A percentile compares a stretch with the other conserved stretches of the same genome.
phyloP scores from a whole-genome alignment of 1,140 invertebrate genomes.

The Aporrectodea caliginosa region DNA sequence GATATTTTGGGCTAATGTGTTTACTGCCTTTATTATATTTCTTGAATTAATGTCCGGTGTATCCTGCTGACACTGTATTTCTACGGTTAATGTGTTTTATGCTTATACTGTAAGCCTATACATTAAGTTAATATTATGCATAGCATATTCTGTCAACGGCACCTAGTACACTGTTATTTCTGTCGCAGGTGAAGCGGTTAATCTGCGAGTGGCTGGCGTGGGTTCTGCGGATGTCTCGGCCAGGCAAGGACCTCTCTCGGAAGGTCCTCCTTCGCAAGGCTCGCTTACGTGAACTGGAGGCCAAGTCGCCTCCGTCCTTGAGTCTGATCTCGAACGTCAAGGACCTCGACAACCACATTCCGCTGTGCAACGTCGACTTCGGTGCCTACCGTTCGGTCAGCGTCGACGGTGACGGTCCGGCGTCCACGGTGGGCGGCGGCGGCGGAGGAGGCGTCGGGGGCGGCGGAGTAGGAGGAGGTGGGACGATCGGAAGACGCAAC shows the following conservation, averaged over 20 bases:
- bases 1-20: no score
- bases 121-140: no score
- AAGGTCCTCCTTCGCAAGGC: conserved; percentile 82
- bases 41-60: no score
- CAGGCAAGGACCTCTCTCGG: conserved; percentile 64
- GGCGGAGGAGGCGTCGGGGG: neutral
- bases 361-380: conserved; percentile 36
- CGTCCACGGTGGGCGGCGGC: neutral
- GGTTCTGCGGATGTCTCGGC: conserved; percentile 88
- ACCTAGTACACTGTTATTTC: no score
- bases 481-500: neutral
- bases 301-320: conserved; percentile 24
- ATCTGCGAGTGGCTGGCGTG: conserved; percentile 95
- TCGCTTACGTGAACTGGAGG: conserved; percentile 56
- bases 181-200: conserved; percentile 69
- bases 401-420: neutral
- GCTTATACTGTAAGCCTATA: no score
- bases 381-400: neutral
- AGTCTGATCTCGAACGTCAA: conserved; percentile 35
- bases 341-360: conserved; percentile 35
- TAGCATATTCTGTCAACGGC: no score
- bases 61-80: no score
- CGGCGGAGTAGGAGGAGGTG: neutral
- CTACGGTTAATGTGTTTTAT: no score
- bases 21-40: no score